Evolutionary conservation across 2,797 vertebrate species (phyloP), one percentile per base, ranked within the genome.

Genomic region (Acanthurus lineatus): DNA sequence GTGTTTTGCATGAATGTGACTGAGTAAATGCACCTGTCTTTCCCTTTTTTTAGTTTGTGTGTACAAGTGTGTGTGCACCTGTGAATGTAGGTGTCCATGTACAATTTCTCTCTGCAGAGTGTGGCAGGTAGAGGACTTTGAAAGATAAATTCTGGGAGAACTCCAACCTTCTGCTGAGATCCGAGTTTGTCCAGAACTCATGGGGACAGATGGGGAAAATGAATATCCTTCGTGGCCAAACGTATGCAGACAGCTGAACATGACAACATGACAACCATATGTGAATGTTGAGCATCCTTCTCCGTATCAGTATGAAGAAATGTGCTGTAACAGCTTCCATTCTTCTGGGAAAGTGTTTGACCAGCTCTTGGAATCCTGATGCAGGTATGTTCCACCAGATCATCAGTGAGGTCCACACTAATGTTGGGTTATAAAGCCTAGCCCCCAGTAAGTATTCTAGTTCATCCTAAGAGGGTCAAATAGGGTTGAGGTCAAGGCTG

Each of bases 141-240:
- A 65, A 56, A 83, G 65, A 86, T 64, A 65, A 73, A 52, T 76
- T 75, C 12, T 69, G 65, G 57, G 72, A 17, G 66, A 71, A 86
- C 57, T 69, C 20, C 14, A 54, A 82, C 61, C 60, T 70, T 81
- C 72, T 69, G 59, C 72, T 77, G 68, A 77, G 75, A 70, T 72
- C 69, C 49, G 47, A 78, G 38, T 74, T 65, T 54, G 25, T 51
- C 53, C 57, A 61, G 42, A 69, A 44, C 22, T n/a, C 73, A 15
- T 5, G 17, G 17, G n/a, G 49, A 45, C 58, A 71, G 73, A 53
- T 5, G 38, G 56, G 59, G 38, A 53, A 52, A 49, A 35, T 17
- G 0, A 47, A 20, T 44, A 52, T 5, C 6, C n/a, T 48, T 58
- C 9, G 3, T 10, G 16, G 38, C 52, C 6, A 32, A 60, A 63